Base-by-base conservation (phyloP, 2,113 vertebrate genomes). In the Pungitius pungitius region DNA sequence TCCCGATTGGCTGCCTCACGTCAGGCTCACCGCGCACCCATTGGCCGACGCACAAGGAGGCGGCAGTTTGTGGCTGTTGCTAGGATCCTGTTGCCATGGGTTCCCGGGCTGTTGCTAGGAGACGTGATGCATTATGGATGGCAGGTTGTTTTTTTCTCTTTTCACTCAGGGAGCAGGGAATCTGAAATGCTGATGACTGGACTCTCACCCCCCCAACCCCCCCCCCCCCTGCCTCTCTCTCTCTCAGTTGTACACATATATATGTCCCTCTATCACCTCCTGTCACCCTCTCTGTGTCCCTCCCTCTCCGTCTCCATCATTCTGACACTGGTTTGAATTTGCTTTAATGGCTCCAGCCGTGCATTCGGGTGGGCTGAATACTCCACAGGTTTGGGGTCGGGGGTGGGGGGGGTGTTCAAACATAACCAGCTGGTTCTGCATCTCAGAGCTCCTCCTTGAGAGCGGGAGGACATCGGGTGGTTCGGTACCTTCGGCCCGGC, bases 51-150 rank as follows among this genome's bases (percentile, higher is more conserved):
- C 5, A 17, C 11, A 1, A 49, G 64, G 81, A 81, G 84, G 81
- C 52, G 72, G 77, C 69, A 55, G 72, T 54, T 90, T 70, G 71
- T 86, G 78, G 92, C 93, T 76, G 95, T 97, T 96, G 95, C 96
- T 92, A 95, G 80, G 95, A 90, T 93, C 87, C 91, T 77, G 95
- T 96, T 96, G 96, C 96, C 94, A 96, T 24, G 13, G 49, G 88
- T 96, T 88, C 89, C 86, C 68, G 47, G 37, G 88, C 90, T 84
- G 93, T 93, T 90, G 93, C 93, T 94, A 92, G 80, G 95, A 94
- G 92, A 91, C 94, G 91, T 86, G 66, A 95, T 96, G 95, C 95
- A 96, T 96, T 95, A 96, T 96, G 95, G 95, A 95, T 95, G 94
- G 84, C 42, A 85, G 93, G 73, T 89, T 93, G 10, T 22, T 22